These are phyloP conservation scores for Etheostoma nigrum DNA, from an alignment of 2,797 vertebrate species.

Conservation along the genomic window DNA sequence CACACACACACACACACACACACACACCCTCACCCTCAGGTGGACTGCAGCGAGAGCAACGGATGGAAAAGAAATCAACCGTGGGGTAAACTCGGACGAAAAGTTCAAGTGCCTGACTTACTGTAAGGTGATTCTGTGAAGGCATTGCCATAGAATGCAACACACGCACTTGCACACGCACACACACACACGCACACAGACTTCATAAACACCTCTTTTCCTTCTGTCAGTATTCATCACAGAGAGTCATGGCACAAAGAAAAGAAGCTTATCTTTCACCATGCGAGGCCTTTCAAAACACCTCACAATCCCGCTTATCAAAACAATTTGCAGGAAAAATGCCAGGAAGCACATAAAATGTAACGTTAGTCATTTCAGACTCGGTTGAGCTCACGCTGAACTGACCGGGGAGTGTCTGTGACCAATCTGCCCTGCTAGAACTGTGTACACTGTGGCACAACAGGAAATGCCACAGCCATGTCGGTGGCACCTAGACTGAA, in stretches of 20 bases:
- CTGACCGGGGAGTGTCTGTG: constrained; percentile 24
- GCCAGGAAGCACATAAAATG: constrained; percentile 63
- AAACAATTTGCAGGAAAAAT: constrained; percentile 67
- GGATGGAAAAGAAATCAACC: constrained; percentile 50
- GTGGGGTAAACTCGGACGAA: constrained; percentile 42
- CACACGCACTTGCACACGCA: neutral
- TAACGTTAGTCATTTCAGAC: constrained; percentile 42
- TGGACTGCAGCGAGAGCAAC: constrained; percentile 3
- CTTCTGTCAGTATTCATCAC: constrained; percentile 68
- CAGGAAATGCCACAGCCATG: constrained; percentile 56
- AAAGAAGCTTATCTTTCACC: constrained; percentile 76
- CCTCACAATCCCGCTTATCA: constrained; percentile 68
- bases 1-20: constrained; percentile 10
- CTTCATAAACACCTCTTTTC: constrained; percentile 64
- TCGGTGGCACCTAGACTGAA: constrained; percentile 51
- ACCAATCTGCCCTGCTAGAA: constrained; percentile 19
- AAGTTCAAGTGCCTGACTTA: constrained; percentile 55
- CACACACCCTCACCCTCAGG: constrained; percentile 37
- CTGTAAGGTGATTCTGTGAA: constrained; percentile 64
- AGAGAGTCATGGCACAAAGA: constrained; percentile 57
- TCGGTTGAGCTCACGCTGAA: constrained; percentile 38
- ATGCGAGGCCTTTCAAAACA: constrained; percentile 74
- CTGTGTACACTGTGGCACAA: constrained; percentile 20
- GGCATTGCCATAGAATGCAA: constrained; percentile 31
- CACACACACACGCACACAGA: neutral